Percentiles rank a stretch among this genome's conserved stretches.
Evolutionary conservation across 2,888 invertebrate species (phyloP).

Genomic region (Tenthredo notha): DNA sequence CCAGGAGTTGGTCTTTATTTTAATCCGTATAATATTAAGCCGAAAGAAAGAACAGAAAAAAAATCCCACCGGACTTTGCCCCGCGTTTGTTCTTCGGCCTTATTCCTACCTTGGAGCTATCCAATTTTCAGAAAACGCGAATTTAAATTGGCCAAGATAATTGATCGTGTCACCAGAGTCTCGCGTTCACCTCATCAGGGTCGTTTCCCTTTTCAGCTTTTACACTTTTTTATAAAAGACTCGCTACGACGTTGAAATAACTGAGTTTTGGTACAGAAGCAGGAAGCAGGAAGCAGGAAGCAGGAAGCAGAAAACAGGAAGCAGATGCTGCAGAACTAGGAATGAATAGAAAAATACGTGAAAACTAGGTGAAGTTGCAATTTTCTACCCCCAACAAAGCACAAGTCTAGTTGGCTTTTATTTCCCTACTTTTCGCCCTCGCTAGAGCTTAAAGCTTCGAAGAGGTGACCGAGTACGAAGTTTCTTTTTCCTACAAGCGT

Average conservation of each 20-base stretch:
- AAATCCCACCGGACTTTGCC: not conserved
- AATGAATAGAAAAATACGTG: not conserved
- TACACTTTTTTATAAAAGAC: not conserved
- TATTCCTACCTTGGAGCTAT: not conserved
- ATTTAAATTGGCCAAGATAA: not conserved
- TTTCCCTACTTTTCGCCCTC: not conserved
- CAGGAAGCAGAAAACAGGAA: not conserved
- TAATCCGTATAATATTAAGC: not conserved
- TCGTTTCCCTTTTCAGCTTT: not conserved
- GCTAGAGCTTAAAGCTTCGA: not conserved
- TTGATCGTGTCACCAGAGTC: not conserved
- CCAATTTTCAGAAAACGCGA: not conserved
- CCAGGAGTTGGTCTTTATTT: not conserved
- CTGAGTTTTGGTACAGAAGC: not conserved
- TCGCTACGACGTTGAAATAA: not conserved
- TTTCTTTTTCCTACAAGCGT: not conserved
- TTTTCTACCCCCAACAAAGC: not conserved
- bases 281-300: not conserved
- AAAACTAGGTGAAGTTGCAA: not conserved
- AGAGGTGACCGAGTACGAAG: not conserved
- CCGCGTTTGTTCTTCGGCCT: not conserved
- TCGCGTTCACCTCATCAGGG: not conserved
- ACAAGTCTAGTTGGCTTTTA: not conserved
- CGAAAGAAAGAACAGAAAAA: not conserved
- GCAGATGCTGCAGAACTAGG: not conserved